These are phyloP conservation scores for Bagarius yarrelli DNA, from an alignment of 2,113 vertebrate genomes.

Conservation along the genomic window DNA sequence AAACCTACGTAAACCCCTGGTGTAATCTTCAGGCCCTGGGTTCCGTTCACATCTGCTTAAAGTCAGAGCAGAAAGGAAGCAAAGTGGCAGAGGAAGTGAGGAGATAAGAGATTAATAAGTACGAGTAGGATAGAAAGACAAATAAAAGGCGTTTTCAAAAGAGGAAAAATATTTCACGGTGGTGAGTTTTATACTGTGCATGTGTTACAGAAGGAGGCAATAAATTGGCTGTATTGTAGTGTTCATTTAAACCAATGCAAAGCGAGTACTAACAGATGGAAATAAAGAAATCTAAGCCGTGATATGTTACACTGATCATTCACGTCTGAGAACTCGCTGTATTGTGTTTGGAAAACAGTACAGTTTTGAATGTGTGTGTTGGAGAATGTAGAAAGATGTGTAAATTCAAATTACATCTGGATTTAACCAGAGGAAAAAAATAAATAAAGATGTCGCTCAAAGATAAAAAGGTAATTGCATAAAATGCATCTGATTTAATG, in stretches of 20 bases:
- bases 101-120: not conserved
- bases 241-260: not conserved
- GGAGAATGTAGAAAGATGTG: not conserved
- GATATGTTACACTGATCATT: not conserved
- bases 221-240: not conserved
- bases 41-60: not conserved
- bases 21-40: not conserved
- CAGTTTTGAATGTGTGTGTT: not conserved
- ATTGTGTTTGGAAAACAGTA: slow-evolving; percentile 5
- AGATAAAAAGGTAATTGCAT: not conserved
- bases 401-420: slow-evolving; percentile 1
- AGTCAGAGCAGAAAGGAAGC: not conserved
- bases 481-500: not conserved
- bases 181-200: not conserved
- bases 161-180: not conserved
- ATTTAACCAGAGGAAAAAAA: not conserved
- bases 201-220: not conserved
- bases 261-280: not conserved
- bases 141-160: not conserved
- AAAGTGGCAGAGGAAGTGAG: not conserved
- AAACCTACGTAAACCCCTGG: not conserved
- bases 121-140: not conserved
- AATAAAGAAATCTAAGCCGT: not conserved
- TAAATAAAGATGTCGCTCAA: not conserved
- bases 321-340: not conserved